Conservation (phyloP, 2,113 vertebrate genomes). For the Todiramphus saurophagus region DNA sequence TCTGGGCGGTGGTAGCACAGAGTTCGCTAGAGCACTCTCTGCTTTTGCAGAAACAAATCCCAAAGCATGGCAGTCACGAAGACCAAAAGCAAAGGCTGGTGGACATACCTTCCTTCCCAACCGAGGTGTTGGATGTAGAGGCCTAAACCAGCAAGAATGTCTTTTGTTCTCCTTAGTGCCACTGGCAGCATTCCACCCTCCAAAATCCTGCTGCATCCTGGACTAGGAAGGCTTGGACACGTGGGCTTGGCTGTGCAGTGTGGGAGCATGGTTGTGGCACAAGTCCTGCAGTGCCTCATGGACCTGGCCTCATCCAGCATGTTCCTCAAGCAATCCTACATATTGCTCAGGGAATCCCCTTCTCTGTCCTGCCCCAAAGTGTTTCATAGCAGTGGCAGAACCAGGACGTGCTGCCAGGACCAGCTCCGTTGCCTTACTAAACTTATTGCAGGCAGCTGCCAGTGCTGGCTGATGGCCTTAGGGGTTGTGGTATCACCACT, state of each 20-base stretch:
- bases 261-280: neutral
- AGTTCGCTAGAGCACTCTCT: neutral
- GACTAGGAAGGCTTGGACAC: fast-evolving
- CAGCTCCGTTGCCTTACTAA: fast-evolving
- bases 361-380: neutral
- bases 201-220: neutral
- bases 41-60: neutral
- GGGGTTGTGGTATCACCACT: neutral
- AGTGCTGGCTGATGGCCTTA: fast-evolving
- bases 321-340: neutral
- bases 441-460: neutral
- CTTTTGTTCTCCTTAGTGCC: neutral
- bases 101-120: neutral
- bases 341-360: neutral
- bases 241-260: fast-evolving
- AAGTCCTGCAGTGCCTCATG: fast-evolving
- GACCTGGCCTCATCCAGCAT: neutral
- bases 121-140: fast-evolving
- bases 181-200: neutral
- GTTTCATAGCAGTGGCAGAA: neutral
- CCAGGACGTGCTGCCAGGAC: neutral
- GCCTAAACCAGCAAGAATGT: neutral
- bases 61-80: neutral
- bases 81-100: neutral
- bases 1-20: neutral